Base-by-base conservation (phyloP, 2,888 invertebrate species). In the Cantharis nigra region DNA sequence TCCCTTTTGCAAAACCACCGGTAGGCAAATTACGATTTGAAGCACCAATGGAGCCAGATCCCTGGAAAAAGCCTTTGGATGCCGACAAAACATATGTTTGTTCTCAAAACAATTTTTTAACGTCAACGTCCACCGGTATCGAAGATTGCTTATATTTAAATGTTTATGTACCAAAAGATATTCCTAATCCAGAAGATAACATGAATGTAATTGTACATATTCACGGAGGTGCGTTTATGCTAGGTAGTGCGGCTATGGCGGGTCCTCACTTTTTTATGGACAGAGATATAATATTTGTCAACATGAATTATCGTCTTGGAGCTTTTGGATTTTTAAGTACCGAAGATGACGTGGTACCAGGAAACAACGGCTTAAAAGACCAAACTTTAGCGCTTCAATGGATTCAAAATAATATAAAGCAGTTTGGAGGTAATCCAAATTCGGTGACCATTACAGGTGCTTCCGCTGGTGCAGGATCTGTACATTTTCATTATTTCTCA, bases 381-480 rank as follows among this genome's bases (percentile, higher is more conserved):
- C 33, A 33, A 33, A 5, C 89, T 28, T 89, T 92, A 80, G 94
- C 93, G 0, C 86, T 94, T 63, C 90, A 90, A 78, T 94, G 94
- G 94, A 88, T 93, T 0, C 33, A 33, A 33, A 33, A n/a, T 33
- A 33, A 33, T 13, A 33, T 33, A 0, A 33, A 5, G n/a, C 13
- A 90, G 91, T 94, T 94, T 82, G 93, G 92, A 2, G 94, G 94
- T 0, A 91, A 94, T 87, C 91, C 93, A 2, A 90, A 91, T 62
- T 91, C 91, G 78, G 89, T 94, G 18, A 92, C 93, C 0, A 84
- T 94, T 0, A 86, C 91, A 0, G 94, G 94, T 1, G 90, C 91
- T 81, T 94, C 94, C 3, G 92, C 94, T 0, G 94, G 94, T 0
- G 94, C 91, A 33, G 93, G 92, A 2, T 92, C 94, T 80, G 93